phyloP scores from a whole-genome alignment of 2,888 invertebrate genomes.

The Cloeon dipterum region DNA sequence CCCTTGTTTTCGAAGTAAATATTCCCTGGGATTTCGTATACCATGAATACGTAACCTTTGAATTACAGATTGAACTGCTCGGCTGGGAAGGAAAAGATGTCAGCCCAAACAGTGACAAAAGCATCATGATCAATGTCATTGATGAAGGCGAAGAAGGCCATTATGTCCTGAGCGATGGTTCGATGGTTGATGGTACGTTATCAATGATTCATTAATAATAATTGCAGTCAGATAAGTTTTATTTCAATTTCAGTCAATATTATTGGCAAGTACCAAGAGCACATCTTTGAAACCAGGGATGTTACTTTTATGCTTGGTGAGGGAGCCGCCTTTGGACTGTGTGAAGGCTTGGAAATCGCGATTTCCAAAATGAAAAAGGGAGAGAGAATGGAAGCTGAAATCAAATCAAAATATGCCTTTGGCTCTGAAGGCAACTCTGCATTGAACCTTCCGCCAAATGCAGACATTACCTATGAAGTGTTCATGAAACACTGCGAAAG shows the following conservation, averaged over 20 bases:
- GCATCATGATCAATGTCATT: constrained; percentile 51
- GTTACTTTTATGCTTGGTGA: constrained; percentile 71
- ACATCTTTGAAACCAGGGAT: constrained; percentile 57
- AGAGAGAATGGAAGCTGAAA: constrained; percentile 49
- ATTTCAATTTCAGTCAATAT: constrained; percentile 38
- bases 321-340: constrained; percentile 46
- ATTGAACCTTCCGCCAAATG: constrained; percentile 53
- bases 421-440: constrained; percentile 41
- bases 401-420: constrained; percentile 62
- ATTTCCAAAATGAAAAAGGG: constrained; percentile 56
- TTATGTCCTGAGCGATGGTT: constrained; percentile 57
- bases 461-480: constrained; percentile 57
- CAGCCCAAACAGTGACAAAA: constrained; percentile 59
- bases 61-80: constrained; percentile 65
- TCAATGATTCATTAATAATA: background rate
- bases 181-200: constrained; percentile 52
- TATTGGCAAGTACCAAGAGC: constrained; percentile 36
- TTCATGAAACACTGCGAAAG: constrained; percentile 67
- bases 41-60: too few relatives aligned
- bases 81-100: constrained; percentile 78
- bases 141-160: constrained; percentile 43
- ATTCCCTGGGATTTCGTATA: constrained; percentile 11
- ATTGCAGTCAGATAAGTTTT: too few relatives aligned
- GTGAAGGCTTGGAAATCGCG: constrained; percentile 63
- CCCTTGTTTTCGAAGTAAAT: constrained; percentile 79